phyloP scores from a whole-genome alignment of 2,888 invertebrate species.

The Adelognathus sp. region DNA sequence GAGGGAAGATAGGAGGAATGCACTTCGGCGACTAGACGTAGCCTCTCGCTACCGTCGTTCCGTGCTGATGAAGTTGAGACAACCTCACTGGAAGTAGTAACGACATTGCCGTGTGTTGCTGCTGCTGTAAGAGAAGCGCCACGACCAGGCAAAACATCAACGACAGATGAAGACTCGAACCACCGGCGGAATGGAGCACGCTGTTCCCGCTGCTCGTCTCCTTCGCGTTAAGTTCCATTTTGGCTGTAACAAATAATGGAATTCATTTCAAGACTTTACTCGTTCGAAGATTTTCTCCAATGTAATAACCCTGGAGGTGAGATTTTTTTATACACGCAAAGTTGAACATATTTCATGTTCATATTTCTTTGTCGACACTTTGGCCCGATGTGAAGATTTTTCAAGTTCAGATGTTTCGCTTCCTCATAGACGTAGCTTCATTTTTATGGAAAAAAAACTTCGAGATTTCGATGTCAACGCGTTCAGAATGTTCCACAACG shows the following conservation, averaged over 20 bases:
- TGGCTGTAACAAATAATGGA: constrained; percentile 73
- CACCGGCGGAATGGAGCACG: constrained; percentile 54
- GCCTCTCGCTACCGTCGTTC: constrained; percentile 65
- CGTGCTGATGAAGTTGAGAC: constrained; percentile 23
- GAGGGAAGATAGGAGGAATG: constrained; percentile 21
- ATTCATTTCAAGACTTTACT: not conserved
- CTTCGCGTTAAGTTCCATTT: constrained; percentile 75
- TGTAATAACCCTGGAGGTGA: no score
- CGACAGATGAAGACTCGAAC: constrained; percentile 65
- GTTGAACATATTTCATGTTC: no score
- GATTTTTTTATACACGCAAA: no score
- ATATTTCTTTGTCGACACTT: no score
- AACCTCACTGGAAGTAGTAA: constrained; percentile 49
- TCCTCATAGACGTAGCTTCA: no score
- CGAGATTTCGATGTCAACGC: no score
- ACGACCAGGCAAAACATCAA: constrained; percentile 66
- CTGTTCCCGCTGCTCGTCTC: constrained; percentile 75
- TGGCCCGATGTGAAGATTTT: no score
- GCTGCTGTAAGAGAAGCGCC: constrained; percentile 52
- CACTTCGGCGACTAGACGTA: constrained; percentile 73
- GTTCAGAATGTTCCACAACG: no score
- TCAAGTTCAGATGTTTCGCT: no score
- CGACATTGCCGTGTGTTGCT: constrained; percentile 46
- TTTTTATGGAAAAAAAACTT: no score
- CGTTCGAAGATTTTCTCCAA: not conserved